A percentile compares a stretch with the other conserved stretches of the same genome.
phyloP scores from a whole-genome alignment of 2,888 invertebrate species.

The Acronicta aceris region DNA sequence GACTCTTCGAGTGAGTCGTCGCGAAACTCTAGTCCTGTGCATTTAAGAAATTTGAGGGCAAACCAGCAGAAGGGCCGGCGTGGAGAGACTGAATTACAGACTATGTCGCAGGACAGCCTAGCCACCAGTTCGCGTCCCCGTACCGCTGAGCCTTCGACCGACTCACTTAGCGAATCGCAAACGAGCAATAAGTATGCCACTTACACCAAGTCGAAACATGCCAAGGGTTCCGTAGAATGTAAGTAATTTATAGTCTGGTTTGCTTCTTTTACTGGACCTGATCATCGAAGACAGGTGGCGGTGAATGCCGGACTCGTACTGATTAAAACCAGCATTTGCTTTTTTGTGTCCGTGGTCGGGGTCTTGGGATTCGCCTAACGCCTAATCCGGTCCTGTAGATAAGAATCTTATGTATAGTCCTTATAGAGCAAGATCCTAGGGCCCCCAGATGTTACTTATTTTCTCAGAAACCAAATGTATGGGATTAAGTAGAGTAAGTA shows the following conservation, averaged over 20 bases:
- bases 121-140: conserved; percentile 79
- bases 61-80: conserved; percentile 71
- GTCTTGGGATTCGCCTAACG: too few species aligned
- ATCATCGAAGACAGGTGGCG: too few species aligned
- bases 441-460: too few species aligned
- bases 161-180: conserved; percentile 82
- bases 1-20: conserved; percentile 91
- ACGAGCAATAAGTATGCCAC: conserved; percentile 79
- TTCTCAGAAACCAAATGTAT: too few species aligned
- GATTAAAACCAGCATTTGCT: too few species aligned
- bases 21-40: conserved; percentile 91
- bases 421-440: too few species aligned
- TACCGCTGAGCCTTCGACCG: conserved; percentile 84
- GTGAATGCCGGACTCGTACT: too few species aligned
- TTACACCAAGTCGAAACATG: conserved; percentile 76
- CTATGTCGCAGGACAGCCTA: conserved; percentile 86
- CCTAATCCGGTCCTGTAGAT: too few species aligned
- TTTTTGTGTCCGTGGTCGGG: too few species aligned
- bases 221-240: conserved; percentile 73
- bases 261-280: neutral
- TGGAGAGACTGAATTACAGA: conserved; percentile 71
- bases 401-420: too few species aligned
- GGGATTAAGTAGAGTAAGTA: too few species aligned
- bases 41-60: conserved; percentile 74
- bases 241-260: conserved; percentile 55